phyloP scores from a whole-genome alignment of 2,888 invertebrate species.

The Elegia similella region DNA sequence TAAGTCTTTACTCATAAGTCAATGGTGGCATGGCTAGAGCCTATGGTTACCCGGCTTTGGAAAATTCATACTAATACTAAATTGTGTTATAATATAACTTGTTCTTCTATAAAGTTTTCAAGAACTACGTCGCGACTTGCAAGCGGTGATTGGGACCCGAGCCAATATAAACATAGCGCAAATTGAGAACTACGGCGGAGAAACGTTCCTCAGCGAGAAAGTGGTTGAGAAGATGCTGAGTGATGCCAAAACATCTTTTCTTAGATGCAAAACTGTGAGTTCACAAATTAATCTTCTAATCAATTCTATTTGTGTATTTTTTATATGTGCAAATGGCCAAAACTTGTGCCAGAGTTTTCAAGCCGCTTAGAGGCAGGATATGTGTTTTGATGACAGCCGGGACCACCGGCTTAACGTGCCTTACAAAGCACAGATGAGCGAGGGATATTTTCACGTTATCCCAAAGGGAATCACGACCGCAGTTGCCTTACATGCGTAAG shows the following conservation, averaged over 20 bases:
- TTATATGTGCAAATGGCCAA: too few species aligned
- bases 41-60: too few species aligned
- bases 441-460: too few species aligned
- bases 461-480: too few species aligned
- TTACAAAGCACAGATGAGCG: too few species aligned
- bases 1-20: too few species aligned
- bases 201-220: conserved; percentile 97
- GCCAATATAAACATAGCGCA: conserved; percentile 96
- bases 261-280: conserved; percentile 90
- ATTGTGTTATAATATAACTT: neutral
- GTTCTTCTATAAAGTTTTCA: conserved; percentile 86
- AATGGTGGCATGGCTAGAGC: too few species aligned
- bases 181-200: conserved; percentile 97
- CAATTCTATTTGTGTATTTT: too few species aligned
- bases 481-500: too few species aligned
- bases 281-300: too few species aligned
- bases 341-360: neutral
- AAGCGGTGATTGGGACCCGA: conserved; percentile 94
- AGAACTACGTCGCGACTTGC: conserved; percentile 95
- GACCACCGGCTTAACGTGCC: too few species aligned
- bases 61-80: too few species aligned
- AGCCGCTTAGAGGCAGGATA: neutral
- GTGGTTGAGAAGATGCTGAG: conserved; percentile 94
- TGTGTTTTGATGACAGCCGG: neutral
- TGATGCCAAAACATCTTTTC: conserved; percentile 94